Base-by-base conservation (phyloP, 1,140 invertebrate genomes). In the Ephestia elutella region DNA sequence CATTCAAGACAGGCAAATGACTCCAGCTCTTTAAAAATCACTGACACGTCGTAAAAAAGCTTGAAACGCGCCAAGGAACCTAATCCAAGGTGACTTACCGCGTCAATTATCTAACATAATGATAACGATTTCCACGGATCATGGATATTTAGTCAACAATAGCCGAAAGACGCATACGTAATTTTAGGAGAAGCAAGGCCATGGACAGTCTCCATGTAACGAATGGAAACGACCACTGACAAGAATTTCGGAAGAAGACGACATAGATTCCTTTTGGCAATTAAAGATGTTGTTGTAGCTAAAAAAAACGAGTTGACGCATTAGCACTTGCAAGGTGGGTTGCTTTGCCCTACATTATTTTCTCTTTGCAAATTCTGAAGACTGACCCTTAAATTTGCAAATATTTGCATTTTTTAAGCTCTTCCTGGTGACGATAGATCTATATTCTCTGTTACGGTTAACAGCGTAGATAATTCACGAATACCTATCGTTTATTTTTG, bases 121-220 rank as follows among this genome's bases (percentile, higher is more conserved):
- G 68, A 70, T 78, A 75, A 80, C 57, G 57, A 76, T 81, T 84
- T 79, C 74, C 71, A 82, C 70, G 79, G 76, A 75, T 75, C 71
- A 78, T 70, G 73, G 70, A 63, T 78, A 69, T 80, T 84, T 75
- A 78, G 68, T 66, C 66, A 71, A 82, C 78, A 76, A 80, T 68
- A 53, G 53, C 49, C 50, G n/a, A 59, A 62, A 66, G 38, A 64
- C 53, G 63, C 64, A 69, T 70, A 65, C 57, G 64, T 69, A 81
- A 76, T 73, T 77, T 75, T 71, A 62, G 60, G 65, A 49, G 70
- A 59, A 59, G 54, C 80, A 77, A 84, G 76, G 80, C 69, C 72
- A 72, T 30, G 49, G 53, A 21, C 53, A 17, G 32, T 20, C 15
- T 53, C 20, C 8, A 44, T 44, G 38, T 44, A 44, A 44, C 38